Conservation (phyloP, 2,888 invertebrate species). For the Drosophila nigritarsus region DNA sequence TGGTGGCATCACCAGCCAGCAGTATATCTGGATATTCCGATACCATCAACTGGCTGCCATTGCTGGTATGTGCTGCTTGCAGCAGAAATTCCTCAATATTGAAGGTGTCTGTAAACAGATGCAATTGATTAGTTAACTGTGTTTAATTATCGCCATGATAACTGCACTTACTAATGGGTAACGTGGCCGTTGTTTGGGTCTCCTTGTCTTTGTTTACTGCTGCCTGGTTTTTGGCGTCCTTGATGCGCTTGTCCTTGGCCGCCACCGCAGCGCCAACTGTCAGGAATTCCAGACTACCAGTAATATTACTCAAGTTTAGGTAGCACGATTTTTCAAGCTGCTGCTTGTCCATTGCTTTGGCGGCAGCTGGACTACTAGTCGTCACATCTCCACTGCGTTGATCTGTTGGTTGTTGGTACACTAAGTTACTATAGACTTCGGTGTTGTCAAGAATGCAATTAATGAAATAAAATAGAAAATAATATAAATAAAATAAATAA, state of each 20-base stretch:
- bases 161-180: conserved; percentile 41
- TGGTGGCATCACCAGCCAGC: conserved; percentile 86
- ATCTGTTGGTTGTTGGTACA: conserved; percentile 80
- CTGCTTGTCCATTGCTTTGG: conserved; percentile 53
- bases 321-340: conserved; percentile 68
- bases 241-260: conserved; percentile 95
- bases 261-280: conserved; percentile 94
- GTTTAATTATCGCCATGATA: background rate
- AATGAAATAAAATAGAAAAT: conserved; percentile 42
- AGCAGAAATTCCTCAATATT: conserved; percentile 81
- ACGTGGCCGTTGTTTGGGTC: conserved; percentile 59
- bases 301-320: conserved; percentile 78
- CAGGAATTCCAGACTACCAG: conserved; percentile 87
- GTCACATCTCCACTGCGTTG: conserved; percentile 62
- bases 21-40: conserved; percentile 85
- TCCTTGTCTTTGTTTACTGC: conserved; percentile 82
- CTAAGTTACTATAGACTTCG: conserved; percentile 83
- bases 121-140: conserved; percentile 3
- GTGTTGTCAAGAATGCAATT: conserved; percentile 23
- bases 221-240: conserved; percentile 90
- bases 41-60: conserved; percentile 85
- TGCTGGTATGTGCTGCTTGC: conserved; percentile 75
- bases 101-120: conserved; percentile 71
- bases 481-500: conserved; percentile 43
- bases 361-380: conserved; percentile 24